These are phyloP conservation scores for Ormyrus rosae DNA, from an alignment of 2,888 invertebrate genomes.

Conservation along the genomic window DNA sequence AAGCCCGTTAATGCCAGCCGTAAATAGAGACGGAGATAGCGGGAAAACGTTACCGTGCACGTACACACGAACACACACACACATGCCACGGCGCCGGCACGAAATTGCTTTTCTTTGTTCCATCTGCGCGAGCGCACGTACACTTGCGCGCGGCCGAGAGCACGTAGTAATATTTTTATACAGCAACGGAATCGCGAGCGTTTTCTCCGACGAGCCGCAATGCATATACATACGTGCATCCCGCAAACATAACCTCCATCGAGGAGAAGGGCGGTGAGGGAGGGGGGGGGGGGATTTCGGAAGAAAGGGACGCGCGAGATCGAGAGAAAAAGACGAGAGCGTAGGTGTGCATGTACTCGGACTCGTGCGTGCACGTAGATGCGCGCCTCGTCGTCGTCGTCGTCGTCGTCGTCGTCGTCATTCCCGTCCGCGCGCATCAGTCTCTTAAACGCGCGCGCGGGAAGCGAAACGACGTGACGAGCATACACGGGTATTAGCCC, in stretches of 20 bases:
- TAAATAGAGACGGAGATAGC: slow-evolving; percentile 45
- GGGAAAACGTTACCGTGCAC: slow-evolving; percentile 9
- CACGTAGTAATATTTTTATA: slow-evolving; percentile 21
- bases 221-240: neutral
- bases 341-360: too few relatives aligned
- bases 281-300: neutral
- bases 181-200: neutral
- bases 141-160: neutral
- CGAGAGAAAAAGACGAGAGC: neutral
- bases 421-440: slow-evolving; percentile 40
- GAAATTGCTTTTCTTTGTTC: slow-evolving; percentile 54
- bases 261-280: too few relatives aligned
- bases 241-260: too few relatives aligned
- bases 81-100: neutral
- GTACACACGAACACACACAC: neutral
- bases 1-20: slow-evolving; percentile 45
- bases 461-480: slow-evolving; percentile 65
- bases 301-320: neutral
- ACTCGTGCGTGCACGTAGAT: neutral
- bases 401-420: slow-evolving; percentile 35
- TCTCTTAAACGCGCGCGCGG: slow-evolving; percentile 42
- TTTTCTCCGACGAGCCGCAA: slow-evolving; percentile 16
- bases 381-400: slow-evolving; percentile 6
- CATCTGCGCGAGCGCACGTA: slow-evolving; percentile 22
- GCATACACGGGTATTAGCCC: slow-evolving; percentile 73